phyloP scores from a whole-genome alignment of 2,888 invertebrate genomes.

The Drosophila monieri region DNA sequence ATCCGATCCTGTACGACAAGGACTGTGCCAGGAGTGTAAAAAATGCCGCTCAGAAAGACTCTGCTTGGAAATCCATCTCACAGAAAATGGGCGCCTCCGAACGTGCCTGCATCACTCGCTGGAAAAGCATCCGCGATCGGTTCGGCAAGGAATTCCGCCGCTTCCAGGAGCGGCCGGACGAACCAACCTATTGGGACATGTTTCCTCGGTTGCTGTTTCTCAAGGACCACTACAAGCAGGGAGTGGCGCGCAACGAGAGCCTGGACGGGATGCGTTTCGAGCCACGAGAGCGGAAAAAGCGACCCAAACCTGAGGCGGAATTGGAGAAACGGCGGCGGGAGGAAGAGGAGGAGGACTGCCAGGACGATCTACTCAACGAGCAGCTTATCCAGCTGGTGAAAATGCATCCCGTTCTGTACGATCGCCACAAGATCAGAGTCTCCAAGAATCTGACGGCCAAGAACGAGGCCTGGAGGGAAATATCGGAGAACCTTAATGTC shows the following conservation, averaged over 20 bases:
- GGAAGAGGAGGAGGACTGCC: slow-evolving; percentile 55
- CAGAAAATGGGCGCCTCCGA: slow-evolving; percentile 73
- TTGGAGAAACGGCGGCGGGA: slow-evolving; percentile 43
- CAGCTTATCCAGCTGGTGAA: slow-evolving; percentile 77
- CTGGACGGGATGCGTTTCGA: slow-evolving; percentile 70
- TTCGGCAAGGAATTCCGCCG: slow-evolving; percentile 80
- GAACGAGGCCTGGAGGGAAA: slow-evolving; percentile 78
- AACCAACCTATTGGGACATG: slow-evolving; percentile 78
- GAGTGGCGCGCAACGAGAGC: slow-evolving; percentile 66
- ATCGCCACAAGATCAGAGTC: slow-evolving; percentile 76
- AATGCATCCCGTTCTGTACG: slow-evolving; percentile 76
- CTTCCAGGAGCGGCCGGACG: slow-evolving; percentile 72
- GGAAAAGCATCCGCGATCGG: slow-evolving; percentile 80
- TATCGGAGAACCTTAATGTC: slow-evolving; percentile 67
- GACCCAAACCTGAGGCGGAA: slow-evolving; percentile 30
- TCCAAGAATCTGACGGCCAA: slow-evolving; percentile 79
- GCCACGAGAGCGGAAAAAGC: slow-evolving; percentile 58
- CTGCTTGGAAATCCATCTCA: slow-evolving; percentile 76
- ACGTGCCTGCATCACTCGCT: slow-evolving; percentile 79
- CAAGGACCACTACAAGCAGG: slow-evolving; percentile 80
- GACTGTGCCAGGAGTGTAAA: slow-evolving; percentile 68
- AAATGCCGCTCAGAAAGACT: slow-evolving; percentile 73
- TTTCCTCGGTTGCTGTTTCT: slow-evolving; percentile 76
- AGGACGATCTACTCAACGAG: slow-evolving; percentile 58
- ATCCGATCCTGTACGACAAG: slow-evolving; percentile 79